phyloP scores from a whole-genome alignment of 1,140 invertebrate species.

The Eufriesea mexicana region DNA sequence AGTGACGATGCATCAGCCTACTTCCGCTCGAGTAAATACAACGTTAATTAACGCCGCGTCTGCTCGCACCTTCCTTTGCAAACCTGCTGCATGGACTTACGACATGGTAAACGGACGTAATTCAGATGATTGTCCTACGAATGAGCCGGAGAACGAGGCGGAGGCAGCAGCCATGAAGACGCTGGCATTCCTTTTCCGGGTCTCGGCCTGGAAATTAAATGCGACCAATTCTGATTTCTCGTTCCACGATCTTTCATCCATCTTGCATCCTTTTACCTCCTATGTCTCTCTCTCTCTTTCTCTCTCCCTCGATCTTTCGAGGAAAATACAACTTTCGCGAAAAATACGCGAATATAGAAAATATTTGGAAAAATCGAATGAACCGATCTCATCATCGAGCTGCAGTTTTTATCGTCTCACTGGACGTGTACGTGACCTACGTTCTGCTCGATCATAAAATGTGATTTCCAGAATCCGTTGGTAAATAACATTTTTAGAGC shows the following conservation, averaged over 20 bases:
- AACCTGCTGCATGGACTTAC: conserved; percentile 60
- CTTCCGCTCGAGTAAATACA: conserved; percentile 72
- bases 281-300: neutral
- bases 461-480: conserved; percentile 57
- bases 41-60: conserved; percentile 75
- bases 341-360: too few species aligned
- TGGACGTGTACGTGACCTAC: neutral
- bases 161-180: conserved; percentile 31
- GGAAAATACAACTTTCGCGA: too few species aligned
- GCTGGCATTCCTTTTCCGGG: conserved; percentile 29
- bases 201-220: neutral
- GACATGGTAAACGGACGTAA: conserved; percentile 70
- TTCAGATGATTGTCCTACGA: conserved; percentile 67
- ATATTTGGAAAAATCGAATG: conserved; percentile 33
- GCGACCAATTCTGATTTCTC: conserved; percentile 28
- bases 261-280: neutral
- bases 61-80: conserved; percentile 61
- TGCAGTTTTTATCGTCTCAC: neutral
- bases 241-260: neutral
- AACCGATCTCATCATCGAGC: neutral
- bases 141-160: conserved; percentile 27
- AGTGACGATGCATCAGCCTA: conserved; percentile 62
- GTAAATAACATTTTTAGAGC: conserved; percentile 65
- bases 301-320: neutral
- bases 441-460: conserved; percentile 49